Percentiles rank a stretch among this genome's conserved stretches.
Conservation (phyloP, 2,113 vertebrate species). For the Nestor notabilis region DNA sequence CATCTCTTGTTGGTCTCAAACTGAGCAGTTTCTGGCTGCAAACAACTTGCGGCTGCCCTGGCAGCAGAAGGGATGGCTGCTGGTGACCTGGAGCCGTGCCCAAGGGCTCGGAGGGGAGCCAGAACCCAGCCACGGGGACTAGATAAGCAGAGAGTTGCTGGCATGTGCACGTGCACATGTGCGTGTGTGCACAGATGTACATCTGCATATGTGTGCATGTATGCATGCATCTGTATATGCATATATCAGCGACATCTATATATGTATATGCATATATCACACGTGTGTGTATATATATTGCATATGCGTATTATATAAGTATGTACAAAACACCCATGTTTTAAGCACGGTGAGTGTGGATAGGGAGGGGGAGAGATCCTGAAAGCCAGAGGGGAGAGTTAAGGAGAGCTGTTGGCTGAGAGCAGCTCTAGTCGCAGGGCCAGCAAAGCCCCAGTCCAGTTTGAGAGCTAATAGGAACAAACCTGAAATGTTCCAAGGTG, state of each 20-base stretch:
- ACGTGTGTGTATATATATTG: neutral
- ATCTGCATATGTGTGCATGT: accelerated
- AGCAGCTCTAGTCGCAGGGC: neutral
- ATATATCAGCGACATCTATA: neutral
- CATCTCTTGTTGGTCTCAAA: neutral
- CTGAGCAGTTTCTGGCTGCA: neutral
- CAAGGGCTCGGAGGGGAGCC: neutral
- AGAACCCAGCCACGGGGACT: neutral
- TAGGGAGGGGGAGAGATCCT: neutral
- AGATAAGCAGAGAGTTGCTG: neutral
- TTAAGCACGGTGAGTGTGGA: neutral
- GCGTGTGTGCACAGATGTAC: too few relatives aligned
- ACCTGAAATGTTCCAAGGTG: neutral
- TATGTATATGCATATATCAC: too few relatives aligned
- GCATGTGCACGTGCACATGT: accelerated
- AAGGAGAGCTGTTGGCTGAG: neutral
- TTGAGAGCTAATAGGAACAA: neutral
- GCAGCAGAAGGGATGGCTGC: neutral
- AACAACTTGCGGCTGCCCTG: neutral
- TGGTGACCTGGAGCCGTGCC: neutral
- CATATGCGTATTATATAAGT: too few relatives aligned
- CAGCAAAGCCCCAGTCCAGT: neutral
- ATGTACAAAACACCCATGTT: neutral
- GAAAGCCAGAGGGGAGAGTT: neutral
- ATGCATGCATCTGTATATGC: too few relatives aligned